Percentiles rank a stretch among this genome's conserved stretches.
These are phyloP conservation scores for Rhodeus uyekii DNA, from an alignment of 2,797 vertebrate genomes.

Conservation along the genomic window DNA sequence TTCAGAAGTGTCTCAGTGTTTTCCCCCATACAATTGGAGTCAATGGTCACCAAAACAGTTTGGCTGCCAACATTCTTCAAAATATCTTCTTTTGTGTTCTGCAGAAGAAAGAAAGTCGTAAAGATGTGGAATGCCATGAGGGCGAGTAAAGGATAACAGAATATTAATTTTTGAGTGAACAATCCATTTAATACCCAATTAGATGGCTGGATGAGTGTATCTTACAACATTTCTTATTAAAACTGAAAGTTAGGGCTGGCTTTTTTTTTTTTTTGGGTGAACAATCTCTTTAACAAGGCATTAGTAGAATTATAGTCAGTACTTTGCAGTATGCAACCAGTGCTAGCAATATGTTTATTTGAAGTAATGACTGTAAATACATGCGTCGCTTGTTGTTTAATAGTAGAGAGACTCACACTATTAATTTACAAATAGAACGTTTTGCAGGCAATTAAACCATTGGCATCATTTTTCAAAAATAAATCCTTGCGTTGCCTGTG, in stretches of 20 bases:
- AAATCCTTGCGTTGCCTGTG: conserved; percentile 18
- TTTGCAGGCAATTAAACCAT: conserved; percentile 46
- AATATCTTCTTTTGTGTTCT: neutral
- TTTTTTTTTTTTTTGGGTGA: neutral
- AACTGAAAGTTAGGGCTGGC: neutral
- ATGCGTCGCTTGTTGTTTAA: neutral
- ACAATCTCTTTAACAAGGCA: neutral
- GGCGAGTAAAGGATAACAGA: neutral
- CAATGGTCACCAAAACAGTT: neutral
- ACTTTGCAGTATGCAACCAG: neutral
- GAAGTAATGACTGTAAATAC: neutral
- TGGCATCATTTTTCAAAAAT: conserved; percentile 36
- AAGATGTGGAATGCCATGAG: neutral
- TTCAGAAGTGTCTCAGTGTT: neutral
- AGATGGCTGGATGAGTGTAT: neutral
- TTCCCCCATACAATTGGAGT: neutral
- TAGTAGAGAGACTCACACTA: conserved; percentile 12
- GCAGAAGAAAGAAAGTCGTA: neutral
- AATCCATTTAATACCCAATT: neutral
- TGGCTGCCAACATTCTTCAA: neutral
- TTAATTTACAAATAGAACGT: conserved; percentile 22
- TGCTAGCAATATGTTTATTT: neutral
- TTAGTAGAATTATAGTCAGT: neutral
- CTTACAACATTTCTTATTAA: neutral
- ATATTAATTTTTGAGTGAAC: neutral